Conservation (phyloP, 2,797 vertebrate species). For the Scyliorhinus canicula region DNA sequence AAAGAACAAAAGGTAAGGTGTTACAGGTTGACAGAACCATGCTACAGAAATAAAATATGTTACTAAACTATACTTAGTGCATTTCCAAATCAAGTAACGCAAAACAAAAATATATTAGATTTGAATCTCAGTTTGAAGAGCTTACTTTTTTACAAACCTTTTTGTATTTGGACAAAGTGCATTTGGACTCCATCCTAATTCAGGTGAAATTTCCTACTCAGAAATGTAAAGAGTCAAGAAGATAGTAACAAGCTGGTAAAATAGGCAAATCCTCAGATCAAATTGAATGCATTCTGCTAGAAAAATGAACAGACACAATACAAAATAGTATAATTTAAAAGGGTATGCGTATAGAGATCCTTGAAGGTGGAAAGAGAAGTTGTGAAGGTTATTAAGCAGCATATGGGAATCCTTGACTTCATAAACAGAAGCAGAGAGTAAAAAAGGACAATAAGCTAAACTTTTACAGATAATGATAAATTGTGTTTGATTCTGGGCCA, state of each 20-base stretch:
- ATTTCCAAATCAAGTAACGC: background rate
- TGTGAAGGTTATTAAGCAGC: background rate
- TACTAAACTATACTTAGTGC: background rate
- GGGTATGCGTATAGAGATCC: background rate
- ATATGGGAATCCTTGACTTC: background rate
- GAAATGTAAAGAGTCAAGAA: background rate
- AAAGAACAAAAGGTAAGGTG: background rate
- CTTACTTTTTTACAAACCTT: background rate
- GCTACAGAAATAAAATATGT: background rate
- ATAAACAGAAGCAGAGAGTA: background rate
- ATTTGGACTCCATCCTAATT: background rate
- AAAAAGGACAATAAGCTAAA: background rate
- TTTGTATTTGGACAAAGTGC: background rate
- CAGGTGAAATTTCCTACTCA: background rate
- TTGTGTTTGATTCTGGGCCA: too few species aligned
- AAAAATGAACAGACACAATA: background rate
- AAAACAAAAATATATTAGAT: background rate
- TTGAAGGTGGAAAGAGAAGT: background rate
- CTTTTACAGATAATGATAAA: too few species aligned
- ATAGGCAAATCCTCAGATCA: background rate
- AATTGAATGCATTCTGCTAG: background rate
- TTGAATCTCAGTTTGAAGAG: background rate
- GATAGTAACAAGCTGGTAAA: background rate
- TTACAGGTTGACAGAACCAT: background rate
- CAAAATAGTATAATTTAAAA: background rate